A percentile compares a stretch with the other conserved stretches of the same genome.
These are phyloP conservation scores for Acrocephalus kingi DNA, from an alignment of 2,113 vertebrate species.

Conservation along the genomic window DNA sequence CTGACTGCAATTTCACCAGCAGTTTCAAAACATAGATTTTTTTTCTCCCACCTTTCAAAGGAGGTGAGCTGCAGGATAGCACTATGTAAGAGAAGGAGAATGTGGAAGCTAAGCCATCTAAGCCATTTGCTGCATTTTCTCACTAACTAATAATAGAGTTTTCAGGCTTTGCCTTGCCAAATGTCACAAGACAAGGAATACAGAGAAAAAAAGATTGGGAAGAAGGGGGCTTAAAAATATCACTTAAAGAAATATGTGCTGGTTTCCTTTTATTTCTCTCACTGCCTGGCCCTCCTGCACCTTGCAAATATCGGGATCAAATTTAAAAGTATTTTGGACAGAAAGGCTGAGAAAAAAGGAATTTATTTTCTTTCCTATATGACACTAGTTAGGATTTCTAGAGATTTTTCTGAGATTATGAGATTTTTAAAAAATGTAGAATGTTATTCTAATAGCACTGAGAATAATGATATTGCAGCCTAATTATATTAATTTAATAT, in stretches of 20 bases:
- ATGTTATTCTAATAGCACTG: not conserved
- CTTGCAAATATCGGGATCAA: not conserved
- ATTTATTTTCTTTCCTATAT: not conserved
- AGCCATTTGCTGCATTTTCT: slow-evolving; percentile 4
- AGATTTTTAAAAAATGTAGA: not conserved
- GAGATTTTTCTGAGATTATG: not conserved
- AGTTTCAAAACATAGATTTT: not conserved
- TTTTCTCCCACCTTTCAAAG: not conserved
- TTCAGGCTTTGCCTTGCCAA: slow-evolving; percentile 11
- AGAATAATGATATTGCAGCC: not conserved
- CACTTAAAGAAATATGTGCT: not conserved
- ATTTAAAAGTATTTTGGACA: not conserved
- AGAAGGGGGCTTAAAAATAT: slow-evolving; percentile 17
- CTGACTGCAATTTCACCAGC: not conserved
- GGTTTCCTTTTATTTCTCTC: not conserved
- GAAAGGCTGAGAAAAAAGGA: not conserved
- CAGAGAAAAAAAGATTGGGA: not conserved
- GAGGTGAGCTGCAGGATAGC: not conserved
- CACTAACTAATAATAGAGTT: not conserved
- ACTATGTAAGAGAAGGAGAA: not conserved
- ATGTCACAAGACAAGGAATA: slow-evolving; percentile 21
- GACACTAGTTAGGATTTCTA: not conserved
- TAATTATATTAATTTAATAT: not conserved
- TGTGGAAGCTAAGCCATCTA: not conserved
- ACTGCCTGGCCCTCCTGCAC: not conserved